phyloP scores from a whole-genome alignment of 2,113 vertebrate species.

The Accipiter virgatus region DNA sequence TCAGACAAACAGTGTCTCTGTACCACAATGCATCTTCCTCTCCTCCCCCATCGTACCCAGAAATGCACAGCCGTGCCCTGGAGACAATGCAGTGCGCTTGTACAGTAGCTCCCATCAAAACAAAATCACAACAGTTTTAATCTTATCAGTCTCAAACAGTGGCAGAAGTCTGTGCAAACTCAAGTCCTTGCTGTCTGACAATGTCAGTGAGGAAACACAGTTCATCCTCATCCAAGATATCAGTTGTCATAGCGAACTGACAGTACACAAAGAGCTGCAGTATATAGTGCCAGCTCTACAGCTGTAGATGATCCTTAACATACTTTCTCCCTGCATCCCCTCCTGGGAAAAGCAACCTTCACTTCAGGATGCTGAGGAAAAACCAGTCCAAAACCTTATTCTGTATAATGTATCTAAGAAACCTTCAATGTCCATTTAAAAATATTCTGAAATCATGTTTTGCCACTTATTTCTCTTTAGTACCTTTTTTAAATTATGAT shows the following conservation, averaged over 20 bases:
- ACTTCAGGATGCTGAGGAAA: background rate
- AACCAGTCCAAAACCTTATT: background rate
- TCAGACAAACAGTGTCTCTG: background rate
- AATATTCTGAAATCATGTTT: background rate
- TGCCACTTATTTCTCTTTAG: background rate
- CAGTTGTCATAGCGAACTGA: constrained; percentile 4
- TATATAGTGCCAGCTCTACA: background rate
- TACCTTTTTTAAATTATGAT: background rate
- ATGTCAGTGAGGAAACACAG: constrained; percentile 5
- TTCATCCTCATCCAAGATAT: background rate
- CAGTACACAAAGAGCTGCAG: background rate
- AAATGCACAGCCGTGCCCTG: background rate
- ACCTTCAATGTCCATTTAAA: background rate
- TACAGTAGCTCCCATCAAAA: background rate
- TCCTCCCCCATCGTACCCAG: fast-evolving
- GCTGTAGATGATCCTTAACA: background rate
- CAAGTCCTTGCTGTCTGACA: constrained; percentile 11
- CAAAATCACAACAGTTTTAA: background rate
- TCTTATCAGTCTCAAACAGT: background rate
- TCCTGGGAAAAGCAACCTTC: background rate
- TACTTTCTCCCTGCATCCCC: background rate
- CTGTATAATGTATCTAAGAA: background rate
- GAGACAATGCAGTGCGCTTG: background rate
- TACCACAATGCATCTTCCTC: background rate
- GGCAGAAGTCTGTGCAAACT: constrained; percentile 21